Evolutionary conservation across 2,888 invertebrate species (phyloP), one percentile per base, ranked within the genome.

Genomic region (Apocheima hispidaria): DNA sequence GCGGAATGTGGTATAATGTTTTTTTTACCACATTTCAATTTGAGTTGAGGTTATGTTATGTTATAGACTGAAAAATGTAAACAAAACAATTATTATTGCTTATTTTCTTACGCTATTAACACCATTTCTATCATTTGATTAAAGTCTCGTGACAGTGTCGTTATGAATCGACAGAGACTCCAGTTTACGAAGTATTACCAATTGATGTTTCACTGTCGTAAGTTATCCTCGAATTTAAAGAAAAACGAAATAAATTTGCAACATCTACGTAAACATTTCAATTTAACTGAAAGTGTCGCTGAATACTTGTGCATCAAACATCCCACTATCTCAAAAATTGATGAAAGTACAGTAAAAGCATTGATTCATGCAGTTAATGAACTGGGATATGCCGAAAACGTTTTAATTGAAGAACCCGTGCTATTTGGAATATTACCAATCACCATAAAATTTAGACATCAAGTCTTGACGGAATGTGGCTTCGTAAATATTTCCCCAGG

Each of bases 391-490:
- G 38, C 73, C 4, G 81, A 74, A 65, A 65, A 83, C 43, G 64
- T 75, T 14, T 63, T 93, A 30, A 44, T 87, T 12, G 68, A 84
- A 40, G 75, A 87, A 52, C 92, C 92, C 9, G 49, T 76, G 23
- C 57, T 93, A n/a, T 89, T 88, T 70, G 78, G 86, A 59, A 71
- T 87, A 41, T 67, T 87, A 51, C 92, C 92, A 20, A 62, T 87
- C 4, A 92, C 91, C 23, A 65, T 93, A 41, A 87, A 80, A 72
- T 86, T 81, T 69, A 78, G 92, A 36, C 81, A 77, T 58, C 77
- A 77, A 74, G 87, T 92, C n/a, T 75, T 93, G 41, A 56, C 78
- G 55, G 93, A 93, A 82, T 91, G 92, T 81, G 92, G 92, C 4
- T 66, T 92, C 35, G 54, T 68, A 56, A 70, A 81, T 33, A 66